Conservation (phyloP, 2,888 invertebrate species). For the Catocala nupta region DNA sequence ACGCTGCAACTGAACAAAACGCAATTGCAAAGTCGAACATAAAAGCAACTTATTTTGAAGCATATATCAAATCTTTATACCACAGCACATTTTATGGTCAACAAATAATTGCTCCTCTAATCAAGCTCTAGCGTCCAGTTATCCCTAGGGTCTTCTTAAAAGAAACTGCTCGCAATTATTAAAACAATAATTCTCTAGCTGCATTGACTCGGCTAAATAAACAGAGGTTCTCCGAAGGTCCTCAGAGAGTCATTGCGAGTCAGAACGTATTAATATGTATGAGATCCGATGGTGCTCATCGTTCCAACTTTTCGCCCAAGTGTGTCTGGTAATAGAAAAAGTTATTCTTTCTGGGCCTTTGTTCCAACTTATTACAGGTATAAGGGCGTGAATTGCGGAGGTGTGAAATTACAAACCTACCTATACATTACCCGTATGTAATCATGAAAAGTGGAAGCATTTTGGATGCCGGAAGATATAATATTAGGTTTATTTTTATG, state of each 20-base stretch:
- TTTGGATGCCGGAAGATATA: neutral
- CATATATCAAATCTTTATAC: neutral
- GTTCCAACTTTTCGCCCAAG: slow-evolving; percentile 52
- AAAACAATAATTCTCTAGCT: slow-evolving; percentile 49
- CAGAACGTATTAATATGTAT: slow-evolving; percentile 74
- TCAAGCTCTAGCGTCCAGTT: slow-evolving; percentile 40
- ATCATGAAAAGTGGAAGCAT: neutral
- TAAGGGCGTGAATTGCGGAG: slow-evolving; percentile 29
- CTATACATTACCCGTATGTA: neutral
- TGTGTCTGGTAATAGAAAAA: slow-evolving; percentile 56
- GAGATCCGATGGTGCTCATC: slow-evolving; percentile 60
- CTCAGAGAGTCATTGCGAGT: slow-evolving; percentile 66
- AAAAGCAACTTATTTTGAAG: no score
- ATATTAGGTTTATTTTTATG: no score
- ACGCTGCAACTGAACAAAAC: no score
- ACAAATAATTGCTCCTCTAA: slow-evolving; percentile 30
- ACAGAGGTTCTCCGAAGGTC: slow-evolving; percentile 57
- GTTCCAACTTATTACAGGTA: slow-evolving; percentile 48
- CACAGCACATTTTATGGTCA: neutral
- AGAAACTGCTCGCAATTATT: slow-evolving; percentile 50
- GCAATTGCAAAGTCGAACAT: no score
- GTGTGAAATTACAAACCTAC: slow-evolving; percentile 16
- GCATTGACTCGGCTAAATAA: slow-evolving; percentile 57
- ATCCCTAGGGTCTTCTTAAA: slow-evolving; percentile 41
- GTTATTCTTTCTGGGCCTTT: slow-evolving; percentile 53